Percentiles rank a stretch among this genome's conserved stretches.
Conservation (phyloP, 1,140 invertebrate species). For the Habropoda laboriosa region DNA sequence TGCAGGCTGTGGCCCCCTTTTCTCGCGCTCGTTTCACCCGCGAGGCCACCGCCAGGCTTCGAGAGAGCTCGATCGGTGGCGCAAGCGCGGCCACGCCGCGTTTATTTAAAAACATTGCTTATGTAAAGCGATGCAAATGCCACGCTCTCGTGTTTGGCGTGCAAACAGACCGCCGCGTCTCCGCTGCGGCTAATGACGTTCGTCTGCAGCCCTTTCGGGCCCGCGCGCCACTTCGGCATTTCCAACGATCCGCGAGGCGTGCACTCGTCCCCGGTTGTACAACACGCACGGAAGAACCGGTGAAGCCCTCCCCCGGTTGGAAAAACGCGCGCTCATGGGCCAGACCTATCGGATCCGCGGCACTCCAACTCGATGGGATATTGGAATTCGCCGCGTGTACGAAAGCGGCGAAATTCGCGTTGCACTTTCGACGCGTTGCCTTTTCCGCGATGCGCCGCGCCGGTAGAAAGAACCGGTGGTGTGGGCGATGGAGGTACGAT, state of each 20-base stretch:
- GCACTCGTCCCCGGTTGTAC: neutral
- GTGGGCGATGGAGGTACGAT: neutral
- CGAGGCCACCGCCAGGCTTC: neutral
- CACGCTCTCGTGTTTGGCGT: constrained; percentile 60
- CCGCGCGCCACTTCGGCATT: neutral
- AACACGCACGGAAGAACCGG: neutral
- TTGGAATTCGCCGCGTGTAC: neutral
- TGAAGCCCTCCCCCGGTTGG: constrained; percentile 5
- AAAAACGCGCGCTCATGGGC: neutral
- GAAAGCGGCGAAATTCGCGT: neutral
- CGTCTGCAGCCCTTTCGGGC: constrained; percentile 29
- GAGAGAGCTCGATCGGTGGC: neutral
- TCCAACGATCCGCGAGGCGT: constrained; percentile 6
- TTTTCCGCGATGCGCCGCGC: too few relatives aligned
- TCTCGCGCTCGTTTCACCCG: constrained; percentile 1
- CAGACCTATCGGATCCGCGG: constrained; percentile 29
- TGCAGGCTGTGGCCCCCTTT: neutral
- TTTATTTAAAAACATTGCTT: constrained; percentile 67
- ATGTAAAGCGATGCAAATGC: constrained; percentile 61
- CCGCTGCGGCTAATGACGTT: constrained; percentile 62
- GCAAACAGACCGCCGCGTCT: constrained; percentile 57
- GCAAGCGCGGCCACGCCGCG: neutral
- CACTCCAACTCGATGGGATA: constrained; percentile 6
- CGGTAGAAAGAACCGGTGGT: neutral
- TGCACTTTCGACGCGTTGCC: neutral